Base-by-base conservation (phyloP, 2,797 vertebrate genomes). In the Eutrigla gurnardus region DNA sequence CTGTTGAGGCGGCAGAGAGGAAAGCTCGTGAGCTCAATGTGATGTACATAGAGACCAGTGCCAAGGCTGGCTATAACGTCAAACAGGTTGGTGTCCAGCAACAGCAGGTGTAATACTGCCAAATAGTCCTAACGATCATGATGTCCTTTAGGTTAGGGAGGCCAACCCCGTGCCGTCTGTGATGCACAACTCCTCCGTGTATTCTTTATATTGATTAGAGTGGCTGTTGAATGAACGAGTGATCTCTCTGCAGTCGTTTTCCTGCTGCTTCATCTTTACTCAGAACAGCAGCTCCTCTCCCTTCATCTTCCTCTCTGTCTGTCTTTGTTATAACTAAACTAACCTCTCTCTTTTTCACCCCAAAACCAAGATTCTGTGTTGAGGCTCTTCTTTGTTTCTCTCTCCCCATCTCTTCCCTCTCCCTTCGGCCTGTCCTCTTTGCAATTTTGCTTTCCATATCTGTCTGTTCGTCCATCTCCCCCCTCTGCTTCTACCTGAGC, bases 41-140 rank as follows among this genome's bases (percentile, higher is more conserved):
- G 94, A 95, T 96, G 95, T 95, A 94, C 95, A 91, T 95, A 95
- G 95, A 96, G 93, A 96, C 92, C 91, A 95, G 95, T 77, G 93
- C 95, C 94, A 93, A 96, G 95, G 94, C 93, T 91, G 93, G 94
- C 82, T 95, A 92, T 95, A 93, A 95, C 89, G 91, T 94, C 91
- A 94, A 94, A 93, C 95, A 96, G 94, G 93, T 95, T 94, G 90
- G 95, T 94, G 86, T 87, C 78, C 73, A 75, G 86, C 55, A 64
- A 65, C 79, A 84, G 86, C 72, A 74, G 80, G 73, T 77, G 45
- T 73, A 52, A 75, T 43, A 58, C 78, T 80, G 75, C 81, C 61
- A 60, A 81, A 47, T 61, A 46, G 64, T 73, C 68, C 52, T 58
- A 52, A 69, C 54, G 54, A 80, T 79, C 58, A 42, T 45, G 35